Conservation (phyloP, 2,113 vertebrate species). For the Chaetura pelagica region DNA sequence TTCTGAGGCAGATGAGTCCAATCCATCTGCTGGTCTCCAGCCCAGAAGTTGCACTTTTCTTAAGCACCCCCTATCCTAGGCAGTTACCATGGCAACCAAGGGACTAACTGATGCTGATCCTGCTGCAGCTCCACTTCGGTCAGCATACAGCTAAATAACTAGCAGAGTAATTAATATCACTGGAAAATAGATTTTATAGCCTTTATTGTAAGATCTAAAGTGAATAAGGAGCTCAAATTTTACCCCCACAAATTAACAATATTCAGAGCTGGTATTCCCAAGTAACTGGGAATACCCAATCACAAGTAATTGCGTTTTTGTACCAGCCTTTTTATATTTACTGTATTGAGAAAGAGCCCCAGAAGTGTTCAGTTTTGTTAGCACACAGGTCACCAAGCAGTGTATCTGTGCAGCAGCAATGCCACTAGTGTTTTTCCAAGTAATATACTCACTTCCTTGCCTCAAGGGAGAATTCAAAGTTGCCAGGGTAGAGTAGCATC, state of each 20-base stretch:
- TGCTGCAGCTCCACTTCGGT: neutral
- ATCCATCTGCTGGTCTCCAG: neutral
- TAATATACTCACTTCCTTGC: neutral
- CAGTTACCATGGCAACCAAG: slow-evolving; percentile 32
- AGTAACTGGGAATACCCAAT: no score
- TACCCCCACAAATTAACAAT: neutral
- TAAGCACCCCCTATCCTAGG: neutral
- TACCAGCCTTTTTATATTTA: neutral
- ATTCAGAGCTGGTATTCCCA: neutral
- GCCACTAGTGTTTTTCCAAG: neutral
- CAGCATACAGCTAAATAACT: neutral
- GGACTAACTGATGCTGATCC: neutral
- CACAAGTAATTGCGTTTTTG: neutral
- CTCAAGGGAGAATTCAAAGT: neutral
- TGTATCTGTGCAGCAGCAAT: neutral
- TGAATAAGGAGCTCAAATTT: neutral
- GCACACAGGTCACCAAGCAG: neutral
- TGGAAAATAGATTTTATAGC: neutral
- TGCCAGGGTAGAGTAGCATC: neutral
- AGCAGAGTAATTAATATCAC: neutral
- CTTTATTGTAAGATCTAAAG: neutral
- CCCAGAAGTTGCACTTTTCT: neutral
- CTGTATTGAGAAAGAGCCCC: neutral
- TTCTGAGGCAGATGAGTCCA: neutral
- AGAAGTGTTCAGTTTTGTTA: neutral